These are phyloP conservation scores for Caenorhabditis wallacei DNA, from an alignment of 2,888 invertebrate genomes.

Conservation along the genomic window DNA sequence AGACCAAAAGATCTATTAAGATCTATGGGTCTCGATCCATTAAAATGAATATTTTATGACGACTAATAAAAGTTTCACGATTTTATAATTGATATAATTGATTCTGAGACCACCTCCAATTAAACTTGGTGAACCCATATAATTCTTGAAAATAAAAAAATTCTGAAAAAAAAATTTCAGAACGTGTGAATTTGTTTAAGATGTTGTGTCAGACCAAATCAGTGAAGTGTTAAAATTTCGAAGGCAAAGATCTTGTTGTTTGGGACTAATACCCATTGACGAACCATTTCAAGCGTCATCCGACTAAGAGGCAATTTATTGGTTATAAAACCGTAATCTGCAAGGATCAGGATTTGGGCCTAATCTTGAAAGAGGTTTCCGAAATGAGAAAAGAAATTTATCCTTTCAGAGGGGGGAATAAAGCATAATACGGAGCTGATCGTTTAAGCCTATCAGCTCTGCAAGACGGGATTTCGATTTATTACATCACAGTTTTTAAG, in stretches of 20 bases:
- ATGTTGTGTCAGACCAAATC: too few relatives aligned
- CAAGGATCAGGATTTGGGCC: conserved; percentile 19
- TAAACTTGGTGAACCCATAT: background rate
- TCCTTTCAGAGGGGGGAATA: conserved; percentile 4
- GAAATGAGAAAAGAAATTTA: conserved; percentile 1
- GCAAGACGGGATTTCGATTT: background rate
- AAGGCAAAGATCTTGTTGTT: too few relatives aligned
- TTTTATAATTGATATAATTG: background rate
- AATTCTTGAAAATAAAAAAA: background rate
- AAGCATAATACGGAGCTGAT: conserved; percentile 6
- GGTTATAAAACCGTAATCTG: background rate
- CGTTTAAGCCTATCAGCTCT: conserved; percentile 25
- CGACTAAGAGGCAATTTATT: conserved; percentile 1
- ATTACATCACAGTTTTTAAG: background rate
- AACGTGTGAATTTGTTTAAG: too few relatives aligned
- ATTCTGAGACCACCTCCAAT: background rate
- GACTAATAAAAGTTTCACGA: background rate
- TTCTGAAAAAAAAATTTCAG: background rate
- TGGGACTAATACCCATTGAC: background rate
- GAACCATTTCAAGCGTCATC: background rate
- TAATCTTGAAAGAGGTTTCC: background rate
- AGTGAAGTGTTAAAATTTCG: background rate
- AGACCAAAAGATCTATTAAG: too few relatives aligned
- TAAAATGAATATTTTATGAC: background rate
- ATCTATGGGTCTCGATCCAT: background rate